Evolutionary conservation across 2,797 vertebrate genomes (phyloP), one percentile per base, ranked within the genome.

Genomic region (Halcyon chelicuti): DNA sequence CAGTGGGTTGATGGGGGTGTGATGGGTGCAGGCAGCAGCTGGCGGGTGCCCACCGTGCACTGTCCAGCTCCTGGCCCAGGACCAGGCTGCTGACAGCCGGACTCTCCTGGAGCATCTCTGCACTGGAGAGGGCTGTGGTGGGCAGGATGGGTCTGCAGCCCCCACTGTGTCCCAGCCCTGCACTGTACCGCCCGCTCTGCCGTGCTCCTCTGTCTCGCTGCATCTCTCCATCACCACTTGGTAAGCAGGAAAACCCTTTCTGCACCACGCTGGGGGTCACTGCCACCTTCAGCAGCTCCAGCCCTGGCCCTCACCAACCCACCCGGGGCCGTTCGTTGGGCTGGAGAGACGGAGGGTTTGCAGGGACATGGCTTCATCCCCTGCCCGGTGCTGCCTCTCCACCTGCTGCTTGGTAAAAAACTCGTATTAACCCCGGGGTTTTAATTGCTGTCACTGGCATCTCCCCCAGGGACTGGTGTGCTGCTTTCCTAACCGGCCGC

Each of bases 131-230:
- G 8, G 62, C 9, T n/a, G 31, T 0, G 16, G 8, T 21, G 88
- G 73, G 60, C 25, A 47, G 26, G 40, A 25, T 1, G 46, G 65
- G 2, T 44, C 16, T 9, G 35, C 23, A 29, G 6, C 5, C 37
- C 26, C 16, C 4, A 1, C 21, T n/a, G n/a, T 18, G 19, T 37
- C 68, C 60, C 5, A 1, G 25, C 25, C 13, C 65, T 0, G 35
- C 35, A 39, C 20, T 12, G 21, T 20, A 12, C 49, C 12, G 6
- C 5, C 5, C 3, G 23, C 58, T 72, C 58, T 22, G 46, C 35
- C 2, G 1, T 14, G 17, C 37, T 62, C 14, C 49, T 10, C 6
- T 2, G 0, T 29, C 13, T 39, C 6, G 0, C 66, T 12, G 3
- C 66, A 15, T n/a, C 88, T 55, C 66, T 44, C 35, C 39, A 4